Percentiles rank a stretch among this genome's conserved stretches.
Conservation (phyloP, 2,797 vertebrate genomes). For the Peromyscus eremicus region DNA sequence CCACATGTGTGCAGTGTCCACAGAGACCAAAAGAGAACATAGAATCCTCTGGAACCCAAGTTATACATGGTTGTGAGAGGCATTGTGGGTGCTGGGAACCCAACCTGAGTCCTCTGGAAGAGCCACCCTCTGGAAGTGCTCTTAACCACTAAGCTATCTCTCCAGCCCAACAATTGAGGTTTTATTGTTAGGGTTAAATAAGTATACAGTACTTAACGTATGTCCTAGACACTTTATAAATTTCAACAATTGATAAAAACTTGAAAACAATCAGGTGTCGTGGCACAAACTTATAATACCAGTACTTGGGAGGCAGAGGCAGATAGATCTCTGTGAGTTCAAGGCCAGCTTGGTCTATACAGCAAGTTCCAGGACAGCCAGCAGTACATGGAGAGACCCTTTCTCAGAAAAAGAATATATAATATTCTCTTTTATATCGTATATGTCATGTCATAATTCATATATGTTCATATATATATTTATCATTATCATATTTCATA, state of each 20-base stretch:
- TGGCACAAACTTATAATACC: background rate
- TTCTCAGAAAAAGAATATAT: background rate
- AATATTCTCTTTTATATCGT: background rate
- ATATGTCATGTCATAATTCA: background rate
- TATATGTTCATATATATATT: background rate
- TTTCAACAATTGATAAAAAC: constrained; percentile 11
- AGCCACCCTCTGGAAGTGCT: background rate
- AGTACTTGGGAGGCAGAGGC: background rate
- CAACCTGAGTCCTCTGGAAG: background rate
- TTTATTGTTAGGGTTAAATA: background rate
- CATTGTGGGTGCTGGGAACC: background rate
- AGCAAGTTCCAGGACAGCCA: background rate
- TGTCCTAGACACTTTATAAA: background rate
- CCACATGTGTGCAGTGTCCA: background rate
- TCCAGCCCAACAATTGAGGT: too few relatives aligned
- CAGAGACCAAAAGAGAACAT: background rate
- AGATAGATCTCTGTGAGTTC: background rate
- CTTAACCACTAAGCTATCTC: background rate
- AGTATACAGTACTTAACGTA: background rate
- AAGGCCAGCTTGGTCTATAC: background rate
- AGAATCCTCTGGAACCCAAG: background rate
- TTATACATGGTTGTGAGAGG: background rate
- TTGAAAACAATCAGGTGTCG: background rate
- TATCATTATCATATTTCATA: background rate
- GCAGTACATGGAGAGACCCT: background rate